Percentiles rank a stretch among this genome's conserved stretches.
Conservation (phyloP, 2,113 vertebrate species). For the Ellobius talpinus region DNA sequence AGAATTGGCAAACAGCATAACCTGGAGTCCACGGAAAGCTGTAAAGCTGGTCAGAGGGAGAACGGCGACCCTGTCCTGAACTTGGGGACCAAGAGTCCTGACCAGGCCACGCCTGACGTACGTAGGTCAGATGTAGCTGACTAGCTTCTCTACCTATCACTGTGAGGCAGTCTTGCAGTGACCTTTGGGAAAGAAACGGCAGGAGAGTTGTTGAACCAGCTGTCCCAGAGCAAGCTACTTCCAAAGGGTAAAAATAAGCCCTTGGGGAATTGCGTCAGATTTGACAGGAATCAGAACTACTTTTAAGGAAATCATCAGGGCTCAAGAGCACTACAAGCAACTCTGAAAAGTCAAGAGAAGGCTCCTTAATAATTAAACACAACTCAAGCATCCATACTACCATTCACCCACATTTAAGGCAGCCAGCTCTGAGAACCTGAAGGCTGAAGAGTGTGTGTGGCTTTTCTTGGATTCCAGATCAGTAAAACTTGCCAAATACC, state of each 20-base stretch:
- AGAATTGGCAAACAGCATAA: background rate
- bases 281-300: background rate
- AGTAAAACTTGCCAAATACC: background rate
- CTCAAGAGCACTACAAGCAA: background rate
- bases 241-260: conserved; percentile 44
- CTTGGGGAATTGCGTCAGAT: background rate
- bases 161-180: background rate
- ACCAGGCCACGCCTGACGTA: too few relatives aligned
- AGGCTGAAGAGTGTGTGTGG: background rate
- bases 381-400: background rate
- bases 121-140: background rate
- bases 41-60: background rate
- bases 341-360: background rate
- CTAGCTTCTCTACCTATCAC: background rate
- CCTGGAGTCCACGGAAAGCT: background rate
- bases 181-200: background rate
- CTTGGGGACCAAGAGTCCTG: background rate
- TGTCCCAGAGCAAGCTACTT: background rate
- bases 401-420: background rate
- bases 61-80: background rate
- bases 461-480: background rate
- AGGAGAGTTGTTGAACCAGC: background rate
- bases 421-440: background rate
- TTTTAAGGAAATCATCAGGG: background rate
- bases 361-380: conserved; percentile 48